These are phyloP conservation scores for Amphimallon solstitiale DNA, from an alignment of 2,888 invertebrate species.

Conservation along the genomic window DNA sequence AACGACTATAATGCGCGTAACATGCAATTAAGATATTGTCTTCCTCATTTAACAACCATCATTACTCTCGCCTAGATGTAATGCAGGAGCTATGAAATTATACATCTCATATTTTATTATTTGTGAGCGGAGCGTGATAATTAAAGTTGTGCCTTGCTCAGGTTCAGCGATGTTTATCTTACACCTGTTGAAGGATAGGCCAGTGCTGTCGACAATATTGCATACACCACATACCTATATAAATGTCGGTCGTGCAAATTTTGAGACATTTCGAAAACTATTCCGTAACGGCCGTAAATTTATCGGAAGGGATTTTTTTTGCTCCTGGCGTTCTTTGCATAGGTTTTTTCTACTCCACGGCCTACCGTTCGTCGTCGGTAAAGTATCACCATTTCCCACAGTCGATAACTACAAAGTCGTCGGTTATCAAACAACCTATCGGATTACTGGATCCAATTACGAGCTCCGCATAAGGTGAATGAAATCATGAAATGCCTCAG, in stretches of 20 bases:
- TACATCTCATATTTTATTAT: too few species aligned
- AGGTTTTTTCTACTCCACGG: constrained; percentile 12
- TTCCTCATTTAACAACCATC: too few species aligned
- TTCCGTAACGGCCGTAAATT: not conserved
- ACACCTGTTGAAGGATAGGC: too few species aligned
- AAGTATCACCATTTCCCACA: constrained; percentile 58
- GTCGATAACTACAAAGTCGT: constrained; percentile 57
- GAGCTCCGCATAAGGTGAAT: constrained; percentile 63
- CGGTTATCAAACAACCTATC: constrained; percentile 56
- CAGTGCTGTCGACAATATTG: too few species aligned
- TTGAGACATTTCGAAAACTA: not conserved
- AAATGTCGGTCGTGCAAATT: not conserved
- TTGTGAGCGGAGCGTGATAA: too few species aligned
- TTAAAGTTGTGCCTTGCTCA: too few species aligned
- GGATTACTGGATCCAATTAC: constrained; percentile 63
- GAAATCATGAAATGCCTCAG: constrained; percentile 60
- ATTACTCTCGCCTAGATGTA: too few species aligned
- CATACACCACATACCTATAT: too few species aligned
- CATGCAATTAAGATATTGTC: too few species aligned
- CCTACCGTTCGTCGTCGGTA: constrained; percentile 29
- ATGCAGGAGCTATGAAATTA: too few species aligned
- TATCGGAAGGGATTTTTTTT: not conserved
- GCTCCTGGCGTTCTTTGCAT: not conserved
- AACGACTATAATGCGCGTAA: too few species aligned
- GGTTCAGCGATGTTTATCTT: too few species aligned